Evolutionary conservation across 2,797 vertebrate species (phyloP), one percentile per base, ranked within the genome.

Genomic region (Cichlasoma orientale): DNA sequence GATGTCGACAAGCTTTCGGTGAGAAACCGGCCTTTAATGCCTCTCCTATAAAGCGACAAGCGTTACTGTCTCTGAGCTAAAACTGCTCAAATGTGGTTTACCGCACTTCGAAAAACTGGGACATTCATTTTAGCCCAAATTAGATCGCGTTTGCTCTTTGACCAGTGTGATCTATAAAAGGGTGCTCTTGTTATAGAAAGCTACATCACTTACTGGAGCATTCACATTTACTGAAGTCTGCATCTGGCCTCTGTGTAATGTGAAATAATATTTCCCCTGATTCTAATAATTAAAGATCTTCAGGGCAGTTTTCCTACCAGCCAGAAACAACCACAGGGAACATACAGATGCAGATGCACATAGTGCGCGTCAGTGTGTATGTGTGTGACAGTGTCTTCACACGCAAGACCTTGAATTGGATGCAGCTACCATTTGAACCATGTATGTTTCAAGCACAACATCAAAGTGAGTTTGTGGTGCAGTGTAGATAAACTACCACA

Each of bases 1-100:
- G 98, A 99, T 1, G 97, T 99, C 86, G 98, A 99, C 88, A 99
- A 99, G 78, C 97, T 99, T 78, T 99, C 98, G 91, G 98, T 99
- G 92, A 96, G 96, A 83, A 16, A 54, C 33, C 2, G 4, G 18
- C 23, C 23, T 21, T 16, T 5, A 23, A 44, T 16, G 1, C 56
- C 38, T 75, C 33, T 6, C n/a, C 54, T 41, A 3, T 56, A 41
- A 36, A 5, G 33, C n/a, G 16, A 41, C 66, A 18, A 25, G 52
- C 14, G 3, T 6, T 4, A 52, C 2, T 2, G 52, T 23, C 33
- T 58, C 56, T 12, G 44, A 58, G 31, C 55, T 18, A 53, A 74
- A 80, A 44, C 21, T 13, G 21, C 33, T 72, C 31, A 12, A 14
- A 52, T 75, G 69, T 84, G 74, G 57, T 81, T 82, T 19, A 38